A percentile compares a stretch with the other conserved stretches of the same genome.
phyloP scores from a whole-genome alignment of 2,797 vertebrate genomes.

The Thaleichthys pacificus region DNA sequence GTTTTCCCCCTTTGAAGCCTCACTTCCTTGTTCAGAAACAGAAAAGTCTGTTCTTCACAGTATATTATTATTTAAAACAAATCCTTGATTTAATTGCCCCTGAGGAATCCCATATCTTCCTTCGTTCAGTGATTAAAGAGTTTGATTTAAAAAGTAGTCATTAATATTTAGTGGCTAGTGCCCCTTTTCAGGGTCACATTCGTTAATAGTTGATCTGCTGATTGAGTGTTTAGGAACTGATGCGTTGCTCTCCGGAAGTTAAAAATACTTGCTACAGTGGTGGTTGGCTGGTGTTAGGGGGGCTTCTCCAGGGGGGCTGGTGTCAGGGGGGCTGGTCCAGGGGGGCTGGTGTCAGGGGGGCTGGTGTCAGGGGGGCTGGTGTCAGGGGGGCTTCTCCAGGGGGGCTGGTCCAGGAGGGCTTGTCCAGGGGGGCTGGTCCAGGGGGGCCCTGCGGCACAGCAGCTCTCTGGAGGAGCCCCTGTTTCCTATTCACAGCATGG shows the following conservation, averaged over 20 bases:
- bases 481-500: conserved; percentile 51
- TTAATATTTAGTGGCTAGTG: no score
- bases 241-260: neutral
- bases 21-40: no score
- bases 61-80: no score
- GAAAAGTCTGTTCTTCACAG: neutral
- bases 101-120: neutral
- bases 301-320: conserved; percentile 9
- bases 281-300: conserved; percentile 1
- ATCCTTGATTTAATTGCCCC: conserved; percentile 5
- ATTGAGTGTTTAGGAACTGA: neutral
- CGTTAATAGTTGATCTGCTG: neutral
- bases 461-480: conserved; percentile 17
- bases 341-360: conserved; percentile 27
- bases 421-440: no score
- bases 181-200: no score
- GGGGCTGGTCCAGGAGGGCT: no score
- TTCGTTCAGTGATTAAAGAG: neutral
- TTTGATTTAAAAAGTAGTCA: no score
- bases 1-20: neutral
- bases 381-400: no score
- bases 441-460: conserved; percentile 4
- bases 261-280: neutral
- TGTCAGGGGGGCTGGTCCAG: conserved; percentile 27
- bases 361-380: conserved; percentile 5